Conservation (phyloP, 2,888 invertebrate genomes). For the Trachelus iudaicus region DNA sequence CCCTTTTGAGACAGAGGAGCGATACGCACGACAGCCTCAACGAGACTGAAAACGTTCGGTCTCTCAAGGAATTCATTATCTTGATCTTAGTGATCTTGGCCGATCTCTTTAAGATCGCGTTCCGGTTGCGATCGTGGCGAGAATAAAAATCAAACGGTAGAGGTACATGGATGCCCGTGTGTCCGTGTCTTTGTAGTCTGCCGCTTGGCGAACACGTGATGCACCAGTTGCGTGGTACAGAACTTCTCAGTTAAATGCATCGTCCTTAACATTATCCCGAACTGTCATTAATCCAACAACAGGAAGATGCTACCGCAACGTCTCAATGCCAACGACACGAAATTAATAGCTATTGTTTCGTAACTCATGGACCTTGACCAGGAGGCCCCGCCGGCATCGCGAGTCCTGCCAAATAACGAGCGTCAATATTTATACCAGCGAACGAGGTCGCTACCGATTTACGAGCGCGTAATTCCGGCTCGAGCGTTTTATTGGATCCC, state of each 20-base stretch:
- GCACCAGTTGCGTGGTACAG: not conserved
- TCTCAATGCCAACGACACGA: not conserved
- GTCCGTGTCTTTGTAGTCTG: not conserved
- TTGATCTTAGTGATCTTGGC: not conserved
- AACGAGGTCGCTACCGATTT: conserved; percentile 1
- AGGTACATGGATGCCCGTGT: not conserved
- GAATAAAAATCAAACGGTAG: not conserved
- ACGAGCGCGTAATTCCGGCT: conserved; percentile 2
- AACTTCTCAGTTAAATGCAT: not conserved
- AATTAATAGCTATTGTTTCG: conserved; percentile 2
- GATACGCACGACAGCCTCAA: not conserved
- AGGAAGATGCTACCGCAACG: conserved; percentile 2
- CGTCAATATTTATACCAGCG: not conserved
- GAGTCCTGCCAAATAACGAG: not conserved
- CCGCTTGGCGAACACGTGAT: not conserved
- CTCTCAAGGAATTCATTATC: not conserved
- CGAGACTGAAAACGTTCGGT: not conserved
- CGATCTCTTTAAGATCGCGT: not conserved
- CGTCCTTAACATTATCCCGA: not conserved
- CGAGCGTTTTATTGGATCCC: not conserved
- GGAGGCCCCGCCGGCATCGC: not conserved
- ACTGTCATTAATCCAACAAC: not conserved
- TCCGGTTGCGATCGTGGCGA: not conserved
- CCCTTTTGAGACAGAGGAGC: not conserved
- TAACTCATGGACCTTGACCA: not conserved